These are phyloP conservation scores for Stenodema calcarata DNA, from an alignment of 2,888 invertebrate species.

Conservation along the genomic window DNA sequence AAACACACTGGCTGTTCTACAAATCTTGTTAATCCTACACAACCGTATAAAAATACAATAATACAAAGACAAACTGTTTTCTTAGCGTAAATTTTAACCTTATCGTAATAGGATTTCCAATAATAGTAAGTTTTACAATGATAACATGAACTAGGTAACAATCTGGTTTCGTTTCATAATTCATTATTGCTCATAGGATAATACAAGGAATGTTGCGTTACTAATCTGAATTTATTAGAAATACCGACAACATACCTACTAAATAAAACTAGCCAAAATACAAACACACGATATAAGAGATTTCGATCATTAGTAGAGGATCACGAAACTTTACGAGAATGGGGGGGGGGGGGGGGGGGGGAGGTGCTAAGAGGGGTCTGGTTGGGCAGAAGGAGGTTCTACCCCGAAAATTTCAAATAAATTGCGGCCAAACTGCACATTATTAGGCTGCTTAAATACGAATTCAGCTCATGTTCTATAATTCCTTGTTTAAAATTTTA, in stretches of 20 bases:
- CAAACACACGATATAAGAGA: background rate
- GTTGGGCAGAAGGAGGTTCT: too few relatives aligned
- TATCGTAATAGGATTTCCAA: background rate
- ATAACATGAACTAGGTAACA: background rate
- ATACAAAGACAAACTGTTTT: background rate
- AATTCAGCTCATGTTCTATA: too few relatives aligned
- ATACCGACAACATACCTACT: too few relatives aligned
- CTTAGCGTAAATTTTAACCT: background rate
- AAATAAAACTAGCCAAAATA: background rate
- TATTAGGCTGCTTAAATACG: too few relatives aligned
- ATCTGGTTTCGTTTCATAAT: background rate
- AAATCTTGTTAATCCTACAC: background rate
- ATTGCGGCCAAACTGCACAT: too few relatives aligned
- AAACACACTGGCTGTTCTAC: background rate
- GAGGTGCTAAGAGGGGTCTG: too few relatives aligned
- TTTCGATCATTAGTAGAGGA: too few relatives aligned
- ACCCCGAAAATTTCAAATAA: too few relatives aligned
- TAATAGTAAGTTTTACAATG: background rate
- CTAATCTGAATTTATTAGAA: background rate
- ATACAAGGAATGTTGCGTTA: background rate
- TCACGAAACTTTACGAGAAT: too few relatives aligned
- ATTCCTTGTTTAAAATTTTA: too few relatives aligned
- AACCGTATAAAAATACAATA: background rate
- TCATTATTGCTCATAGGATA: background rate
- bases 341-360: too few relatives aligned